Percentiles rank a stretch among this genome's conserved stretches.
Evolutionary conservation across 2,888 invertebrate species (phyloP).

Genomic region (Clunio marinus): DNA sequence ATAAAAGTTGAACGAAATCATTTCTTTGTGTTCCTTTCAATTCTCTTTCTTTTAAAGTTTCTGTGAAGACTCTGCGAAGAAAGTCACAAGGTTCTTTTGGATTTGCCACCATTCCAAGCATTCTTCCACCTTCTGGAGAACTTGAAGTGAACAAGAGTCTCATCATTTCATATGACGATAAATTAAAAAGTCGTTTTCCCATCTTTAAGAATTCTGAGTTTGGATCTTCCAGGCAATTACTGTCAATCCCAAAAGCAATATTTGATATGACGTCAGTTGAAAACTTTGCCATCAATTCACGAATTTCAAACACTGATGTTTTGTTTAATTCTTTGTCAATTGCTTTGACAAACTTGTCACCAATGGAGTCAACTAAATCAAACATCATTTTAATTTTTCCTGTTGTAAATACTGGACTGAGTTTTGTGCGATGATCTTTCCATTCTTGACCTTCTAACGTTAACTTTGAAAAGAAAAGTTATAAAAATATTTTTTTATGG

Average conservation of each 20-base stretch:
- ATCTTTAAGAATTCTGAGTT: constrained; percentile 55
- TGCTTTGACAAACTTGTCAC: background rate
- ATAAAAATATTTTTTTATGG: constrained; percentile 35
- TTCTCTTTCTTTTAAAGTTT: too few relatives aligned
- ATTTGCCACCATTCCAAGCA: constrained; percentile 42
- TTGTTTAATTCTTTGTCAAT: background rate
- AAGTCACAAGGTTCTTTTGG: constrained; percentile 17
- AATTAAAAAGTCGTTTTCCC: constrained; percentile 43
- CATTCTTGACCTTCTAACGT: background rate
- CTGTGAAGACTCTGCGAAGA: background rate
- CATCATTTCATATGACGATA: background rate
- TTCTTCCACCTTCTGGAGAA: constrained; percentile 41
- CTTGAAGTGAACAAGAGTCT: background rate
- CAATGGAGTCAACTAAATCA: background rate
- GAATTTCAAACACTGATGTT: background rate
- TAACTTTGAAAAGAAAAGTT: background rate
- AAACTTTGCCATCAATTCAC: background rate
- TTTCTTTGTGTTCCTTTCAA: constrained; percentile 10
- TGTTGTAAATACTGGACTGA: background rate
- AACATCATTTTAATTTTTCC: background rate
- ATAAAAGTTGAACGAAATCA: constrained; percentile 1
- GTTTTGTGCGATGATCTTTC: background rate
- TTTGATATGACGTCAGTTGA: background rate
- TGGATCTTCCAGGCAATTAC: constrained; percentile 40
- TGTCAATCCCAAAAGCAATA: background rate